A percentile compares a stretch with the other conserved stretches of the same genome.
Evolutionary conservation across 2,113 vertebrate genomes (phyloP).

Genomic region (Nycticebus coucang): DNA sequence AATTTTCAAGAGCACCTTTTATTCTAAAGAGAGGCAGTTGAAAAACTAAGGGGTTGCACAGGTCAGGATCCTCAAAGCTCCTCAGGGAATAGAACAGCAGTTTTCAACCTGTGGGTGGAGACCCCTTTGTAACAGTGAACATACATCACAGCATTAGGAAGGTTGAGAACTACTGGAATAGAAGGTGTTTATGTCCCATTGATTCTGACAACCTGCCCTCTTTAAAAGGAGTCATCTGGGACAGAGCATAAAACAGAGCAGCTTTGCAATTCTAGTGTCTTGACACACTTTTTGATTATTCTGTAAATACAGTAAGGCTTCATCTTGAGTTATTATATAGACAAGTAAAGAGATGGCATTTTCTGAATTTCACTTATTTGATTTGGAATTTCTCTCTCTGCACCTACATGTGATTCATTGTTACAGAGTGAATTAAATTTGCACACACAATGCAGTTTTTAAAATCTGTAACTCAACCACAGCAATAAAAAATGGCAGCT

Average conservation of each 20-base stretch:
- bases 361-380: conserved; percentile 61
- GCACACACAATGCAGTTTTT: conserved; percentile 19
- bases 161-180: background rate
- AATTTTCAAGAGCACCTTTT: conserved; percentile 50
- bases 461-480: conserved; percentile 2
- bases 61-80: conserved; percentile 35
- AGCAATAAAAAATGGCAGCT: conserved; percentile 57
- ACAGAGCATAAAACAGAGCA: background rate
- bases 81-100: background rate
- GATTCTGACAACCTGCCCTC: conserved; percentile 24
- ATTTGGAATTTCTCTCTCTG: conserved; percentile 35
- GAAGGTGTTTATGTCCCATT: conserved; percentile 36
- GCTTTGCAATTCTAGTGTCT: conserved; percentile 36
- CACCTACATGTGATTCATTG: conserved; percentile 43
- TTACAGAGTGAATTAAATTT: conserved; percentile 54
- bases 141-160: too few species aligned
- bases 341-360: conserved; percentile 20
- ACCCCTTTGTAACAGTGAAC: too few species aligned
- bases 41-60: conserved; percentile 38
- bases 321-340: conserved; percentile 41
- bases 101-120: too few species aligned
- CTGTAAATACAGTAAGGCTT: conserved; percentile 9
- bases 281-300: conserved; percentile 53
- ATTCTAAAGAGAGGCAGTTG: conserved; percentile 56
- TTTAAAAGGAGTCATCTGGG: background rate